Base-by-base conservation (phyloP, 1,140 invertebrate species). In the Drosophila watanabei region DNA sequence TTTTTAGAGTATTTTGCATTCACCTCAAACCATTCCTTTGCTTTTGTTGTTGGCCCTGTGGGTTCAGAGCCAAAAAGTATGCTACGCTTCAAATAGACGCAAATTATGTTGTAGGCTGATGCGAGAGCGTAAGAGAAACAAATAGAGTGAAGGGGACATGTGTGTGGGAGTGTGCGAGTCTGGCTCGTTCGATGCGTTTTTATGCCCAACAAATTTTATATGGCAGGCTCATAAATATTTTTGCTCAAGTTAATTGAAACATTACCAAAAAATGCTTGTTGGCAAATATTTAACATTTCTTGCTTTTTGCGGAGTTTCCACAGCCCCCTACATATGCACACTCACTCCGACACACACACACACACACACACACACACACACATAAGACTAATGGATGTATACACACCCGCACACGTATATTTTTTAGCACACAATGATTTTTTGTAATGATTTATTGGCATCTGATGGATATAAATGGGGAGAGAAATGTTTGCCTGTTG, bases 371-470 rank as follows among this genome's bases (percentile, higher is more conserved):
- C 45, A 7, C 28, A 39, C 14, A 7, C 35, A 58, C 28, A 39
- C 33, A 48, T 37, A 73, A 48, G 52, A 79, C 68, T 69, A 85
- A 85, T 80, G 68, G 68, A 32, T 59, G 61, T 60, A 52, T 35
- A 51, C 37, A 48, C 45, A 54, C 35, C 41, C 70, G 82, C 45
- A 24, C 52, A 30, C 43, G 51, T 80, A 54, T 59, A 46, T 81
- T 82, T 65, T 64, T 61, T 86, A 48, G 59, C 65, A 71, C 54
- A 59, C 81, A 76, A 62, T 54, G 70, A 76, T 87, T 82, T 68
- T 59, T 71, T 48, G 35, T 75, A 80, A 84, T 83, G 96, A 95
- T 98, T 88, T 88, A 83, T 88, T 71, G 60, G 39, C 75, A 64
- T 46, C 59, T 61, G 62, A 66, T 79, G 69, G 75, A 77, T 76